Conservation (phyloP, 2,888 invertebrate genomes). For the Pocota personata region DNA sequence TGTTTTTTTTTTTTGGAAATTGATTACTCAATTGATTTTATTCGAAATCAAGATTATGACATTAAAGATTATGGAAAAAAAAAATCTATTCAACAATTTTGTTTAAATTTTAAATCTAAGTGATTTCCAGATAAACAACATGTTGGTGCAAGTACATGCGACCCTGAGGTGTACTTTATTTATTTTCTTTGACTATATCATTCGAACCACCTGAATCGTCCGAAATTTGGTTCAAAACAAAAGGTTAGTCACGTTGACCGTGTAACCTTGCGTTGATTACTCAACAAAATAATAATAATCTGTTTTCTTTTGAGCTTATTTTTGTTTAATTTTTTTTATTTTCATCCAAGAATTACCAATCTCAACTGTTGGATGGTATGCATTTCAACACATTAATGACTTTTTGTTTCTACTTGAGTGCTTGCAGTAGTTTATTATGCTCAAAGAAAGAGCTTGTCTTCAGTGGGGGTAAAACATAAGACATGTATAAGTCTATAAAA, state of each 20-base stretch:
- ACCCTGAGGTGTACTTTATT: too few relatives aligned
- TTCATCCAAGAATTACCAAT: not conserved
- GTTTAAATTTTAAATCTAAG: too few relatives aligned
- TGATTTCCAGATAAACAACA: too few relatives aligned
- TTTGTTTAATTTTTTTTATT: not conserved
- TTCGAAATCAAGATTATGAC: too few relatives aligned
- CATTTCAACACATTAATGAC: slow-evolving; percentile 23
- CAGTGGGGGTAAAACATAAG: not conserved
- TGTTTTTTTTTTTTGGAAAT: too few relatives aligned
- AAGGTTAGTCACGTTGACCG: not conserved
- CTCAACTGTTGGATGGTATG: not conserved
- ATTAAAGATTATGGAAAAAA: too few relatives aligned
- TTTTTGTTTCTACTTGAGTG: slow-evolving; percentile 34
- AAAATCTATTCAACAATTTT: too few relatives aligned
- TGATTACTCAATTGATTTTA: too few relatives aligned
- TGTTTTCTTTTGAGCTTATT: not conserved
- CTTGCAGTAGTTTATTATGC: slow-evolving; percentile 10
- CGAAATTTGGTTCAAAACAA: not conserved
- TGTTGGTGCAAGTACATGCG: too few relatives aligned
- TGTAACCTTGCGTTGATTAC: slow-evolving; percentile 31
- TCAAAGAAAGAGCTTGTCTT: not conserved
- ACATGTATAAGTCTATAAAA: not conserved
- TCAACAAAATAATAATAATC: slow-evolving; percentile 17
- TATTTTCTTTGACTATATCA: not conserved
- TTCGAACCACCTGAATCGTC: not conserved